These are phyloP conservation scores for Apodemia zela DNA, from an alignment of 2,888 invertebrate genomes.

Conservation along the genomic window DNA sequence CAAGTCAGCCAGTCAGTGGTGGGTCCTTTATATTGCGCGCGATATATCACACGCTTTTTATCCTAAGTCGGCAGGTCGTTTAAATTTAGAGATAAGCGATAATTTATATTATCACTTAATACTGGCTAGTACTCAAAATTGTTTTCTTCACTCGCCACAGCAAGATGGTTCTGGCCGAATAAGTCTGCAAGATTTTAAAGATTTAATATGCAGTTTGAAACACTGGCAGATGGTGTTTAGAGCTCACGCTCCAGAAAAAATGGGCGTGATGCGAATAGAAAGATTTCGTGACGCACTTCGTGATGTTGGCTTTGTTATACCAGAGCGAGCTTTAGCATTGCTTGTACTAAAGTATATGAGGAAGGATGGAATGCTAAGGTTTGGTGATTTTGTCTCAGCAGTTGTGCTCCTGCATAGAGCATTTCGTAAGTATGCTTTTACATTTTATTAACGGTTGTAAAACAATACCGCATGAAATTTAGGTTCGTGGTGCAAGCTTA, in stretches of 20 bases:
- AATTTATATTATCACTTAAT: too few relatives aligned
- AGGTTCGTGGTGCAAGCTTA: too few relatives aligned
- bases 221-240: conserved; percentile 94
- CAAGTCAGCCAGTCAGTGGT: too few relatives aligned
- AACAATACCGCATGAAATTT: too few relatives aligned
- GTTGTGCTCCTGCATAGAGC: conserved; percentile 93
- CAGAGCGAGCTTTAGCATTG: conserved; percentile 90
- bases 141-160: conserved; percentile 51
- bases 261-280: conserved; percentile 93
- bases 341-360: conserved; percentile 93
- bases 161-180: conserved; percentile 89
- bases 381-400: conserved; percentile 95
- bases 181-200: conserved; percentile 92
- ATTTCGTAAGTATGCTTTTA: conserved; percentile 84
- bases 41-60: too few relatives aligned
- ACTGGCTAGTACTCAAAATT: background rate
- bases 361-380: conserved; percentile 94
- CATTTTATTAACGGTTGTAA: background rate
- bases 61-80: too few relatives aligned
- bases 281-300: conserved; percentile 89
- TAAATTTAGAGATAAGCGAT: too few relatives aligned
- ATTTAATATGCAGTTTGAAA: conserved; percentile 94
- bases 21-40: too few relatives aligned
- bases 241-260: conserved; percentile 93
- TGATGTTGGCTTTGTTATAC: conserved; percentile 93